These are phyloP conservation scores for Lymantria monacha DNA, from an alignment of 2,888 invertebrate species.

Conservation along the genomic window DNA sequence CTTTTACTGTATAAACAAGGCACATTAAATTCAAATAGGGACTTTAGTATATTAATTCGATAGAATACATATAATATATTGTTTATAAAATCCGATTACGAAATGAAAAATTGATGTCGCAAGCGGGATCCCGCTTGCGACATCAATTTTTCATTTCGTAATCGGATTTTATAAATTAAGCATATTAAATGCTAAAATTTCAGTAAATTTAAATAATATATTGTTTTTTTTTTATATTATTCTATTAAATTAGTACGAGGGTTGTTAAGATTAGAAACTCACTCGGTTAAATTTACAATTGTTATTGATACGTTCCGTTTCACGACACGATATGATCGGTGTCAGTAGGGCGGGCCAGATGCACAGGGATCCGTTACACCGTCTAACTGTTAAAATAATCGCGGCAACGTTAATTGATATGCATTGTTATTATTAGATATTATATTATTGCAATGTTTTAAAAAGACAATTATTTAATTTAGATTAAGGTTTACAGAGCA, in stretches of 20 bases:
- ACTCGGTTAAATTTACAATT: constrained; percentile 32
- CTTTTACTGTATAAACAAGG: not conserved
- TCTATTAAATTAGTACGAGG: not conserved
- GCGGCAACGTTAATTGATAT: constrained; percentile 56
- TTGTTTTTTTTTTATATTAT: not conserved
- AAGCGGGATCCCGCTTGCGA: too few species aligned
- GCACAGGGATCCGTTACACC: constrained; percentile 66
- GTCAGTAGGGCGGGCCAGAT: constrained; percentile 76
- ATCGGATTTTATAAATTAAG: too few species aligned
- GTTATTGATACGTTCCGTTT: constrained; percentile 50
- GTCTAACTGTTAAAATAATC: constrained; percentile 73
- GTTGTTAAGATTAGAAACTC: not conserved
- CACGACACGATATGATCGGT: constrained; percentile 56
- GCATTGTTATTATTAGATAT: constrained; percentile 56
- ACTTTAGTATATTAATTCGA: not conserved
- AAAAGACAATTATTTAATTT: not conserved
- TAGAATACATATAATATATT: not conserved
- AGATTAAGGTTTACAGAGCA: not conserved
- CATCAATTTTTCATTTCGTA: too few species aligned
- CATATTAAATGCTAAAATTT: too few species aligned
- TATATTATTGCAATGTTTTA: constrained; percentile 44
- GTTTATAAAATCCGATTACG: not conserved
- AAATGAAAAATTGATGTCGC: not conserved
- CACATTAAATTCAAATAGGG: constrained; percentile 47
- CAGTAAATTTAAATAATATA: too few species aligned